Conservation (phyloP, 2,888 invertebrate genomes). For the Tenthredo livida region DNA sequence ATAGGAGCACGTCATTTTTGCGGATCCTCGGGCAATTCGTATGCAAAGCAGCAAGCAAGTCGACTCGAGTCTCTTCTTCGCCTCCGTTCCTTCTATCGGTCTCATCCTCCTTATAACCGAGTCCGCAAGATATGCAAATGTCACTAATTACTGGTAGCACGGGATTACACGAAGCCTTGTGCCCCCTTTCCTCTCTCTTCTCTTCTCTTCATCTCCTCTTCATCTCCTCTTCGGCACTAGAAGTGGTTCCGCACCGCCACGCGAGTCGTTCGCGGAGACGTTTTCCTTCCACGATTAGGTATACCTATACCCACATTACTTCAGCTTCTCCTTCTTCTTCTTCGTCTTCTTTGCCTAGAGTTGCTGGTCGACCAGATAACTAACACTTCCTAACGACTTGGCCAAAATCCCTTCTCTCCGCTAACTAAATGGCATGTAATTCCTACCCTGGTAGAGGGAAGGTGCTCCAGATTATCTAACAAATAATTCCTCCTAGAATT, state of each 20-base stretch:
- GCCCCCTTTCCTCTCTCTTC: slow-evolving; percentile 54
- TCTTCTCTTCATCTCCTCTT: slow-evolving; percentile 47
- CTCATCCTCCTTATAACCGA: slow-evolving; percentile 54
- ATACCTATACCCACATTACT: slow-evolving; percentile 54
- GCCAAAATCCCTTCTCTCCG: slow-evolving; percentile 50
- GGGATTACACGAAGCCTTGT: slow-evolving; percentile 68
- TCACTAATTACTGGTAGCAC: slow-evolving; percentile 74
- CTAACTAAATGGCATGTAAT: slow-evolving; percentile 55
- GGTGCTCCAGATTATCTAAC: slow-evolving; percentile 37
- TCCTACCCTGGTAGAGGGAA: slow-evolving; percentile 37
- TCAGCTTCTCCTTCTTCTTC: slow-evolving; percentile 33
- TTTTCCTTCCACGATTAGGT: slow-evolving; percentile 52
- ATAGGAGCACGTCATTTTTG: slow-evolving; percentile 67
- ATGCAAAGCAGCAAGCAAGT: slow-evolving; percentile 68
- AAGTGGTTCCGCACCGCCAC: slow-evolving; percentile 46
- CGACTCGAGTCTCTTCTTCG: slow-evolving; percentile 45
- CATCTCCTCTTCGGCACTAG: slow-evolving; percentile 25
- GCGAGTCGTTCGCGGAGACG: slow-evolving; percentile 38
- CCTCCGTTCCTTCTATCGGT: slow-evolving; percentile 42
- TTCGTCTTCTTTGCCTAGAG: slow-evolving; percentile 45
- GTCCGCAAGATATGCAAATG: slow-evolving; percentile 75
- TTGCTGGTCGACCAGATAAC: slow-evolving; percentile 62
- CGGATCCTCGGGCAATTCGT: slow-evolving; percentile 69
- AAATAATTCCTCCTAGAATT: slow-evolving; percentile 12
- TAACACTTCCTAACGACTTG: slow-evolving; percentile 62